These are phyloP conservation scores for Tylochromis polylepis DNA, from an alignment of 2,113 vertebrate species.

Conservation along the genomic window DNA sequence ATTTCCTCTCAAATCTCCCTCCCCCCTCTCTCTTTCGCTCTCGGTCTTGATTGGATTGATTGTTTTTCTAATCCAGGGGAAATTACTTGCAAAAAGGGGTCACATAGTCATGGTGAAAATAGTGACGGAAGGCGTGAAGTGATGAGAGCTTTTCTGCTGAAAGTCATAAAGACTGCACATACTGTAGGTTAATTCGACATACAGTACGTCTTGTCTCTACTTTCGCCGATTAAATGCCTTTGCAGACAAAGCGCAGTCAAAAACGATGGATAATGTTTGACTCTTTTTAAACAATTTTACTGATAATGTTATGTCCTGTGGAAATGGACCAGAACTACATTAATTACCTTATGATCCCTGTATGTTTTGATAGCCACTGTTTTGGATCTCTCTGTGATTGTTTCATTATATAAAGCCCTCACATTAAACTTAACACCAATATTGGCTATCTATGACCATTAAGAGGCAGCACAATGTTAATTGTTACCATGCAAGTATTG, in stretches of 20 bases:
- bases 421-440: not conserved
- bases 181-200: conserved; percentile 2
- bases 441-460: not conserved
- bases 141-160: not conserved
- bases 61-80: conserved; percentile 76
- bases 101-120: conserved; percentile 53
- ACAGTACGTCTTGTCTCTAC: not conserved
- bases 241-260: not conserved
- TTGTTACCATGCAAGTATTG: not conserved
- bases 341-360: not conserved
- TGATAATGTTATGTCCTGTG: not conserved
- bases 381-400: not conserved
- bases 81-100: conserved; percentile 70
- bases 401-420: not conserved
- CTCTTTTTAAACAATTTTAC: not conserved
- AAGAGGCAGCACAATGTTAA: not conserved
- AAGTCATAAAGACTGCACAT: not conserved
- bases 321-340: not conserved
- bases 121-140: conserved; percentile 38
- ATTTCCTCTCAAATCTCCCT: conserved; percentile 64
- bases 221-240: not conserved
- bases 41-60: conserved; percentile 73
- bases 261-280: not conserved
- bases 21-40: not conserved
- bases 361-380: not conserved